phyloP scores from a whole-genome alignment of 2,797 vertebrate genomes.

The Darevskia nairensis region DNA sequence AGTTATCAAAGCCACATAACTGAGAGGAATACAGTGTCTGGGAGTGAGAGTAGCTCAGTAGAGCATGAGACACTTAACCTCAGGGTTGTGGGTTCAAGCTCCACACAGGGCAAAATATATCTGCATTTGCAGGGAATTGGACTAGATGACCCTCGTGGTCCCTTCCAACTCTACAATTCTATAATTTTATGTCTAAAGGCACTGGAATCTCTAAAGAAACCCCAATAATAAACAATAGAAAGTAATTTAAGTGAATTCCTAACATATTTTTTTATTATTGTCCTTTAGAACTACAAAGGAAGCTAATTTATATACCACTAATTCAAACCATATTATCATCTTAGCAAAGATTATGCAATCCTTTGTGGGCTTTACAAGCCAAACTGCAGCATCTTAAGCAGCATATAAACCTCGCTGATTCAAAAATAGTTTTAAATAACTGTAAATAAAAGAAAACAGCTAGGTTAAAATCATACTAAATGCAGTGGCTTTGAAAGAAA shows the following conservation, averaged over 20 bases:
- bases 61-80: too few species aligned
- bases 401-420: constrained; percentile 39
- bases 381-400: not conserved
- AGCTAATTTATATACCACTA: constrained; percentile 19
- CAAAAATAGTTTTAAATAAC: constrained; percentile 27
- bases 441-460: not conserved
- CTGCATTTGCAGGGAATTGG: too few species aligned
- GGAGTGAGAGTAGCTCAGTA: too few species aligned
- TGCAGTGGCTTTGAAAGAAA: not conserved
- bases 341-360: constrained; percentile 24
- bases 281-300: constrained; percentile 10
- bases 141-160: too few species aligned
- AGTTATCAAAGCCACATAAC: constrained; percentile 6
- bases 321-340: not conserved
- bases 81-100: too few species aligned
- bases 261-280: constrained; percentile 3
- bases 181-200: not conserved
- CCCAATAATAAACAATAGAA: constrained; percentile 2
- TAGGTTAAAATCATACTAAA: constrained; percentile 4
- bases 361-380: constrained; percentile 32
- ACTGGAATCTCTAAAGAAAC: not conserved
- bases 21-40: not conserved
- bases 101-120: too few species aligned
- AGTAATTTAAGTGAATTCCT: constrained; percentile 23
- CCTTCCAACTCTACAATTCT: too few species aligned